Evolutionary conservation across 2,888 invertebrate genomes (phyloP).

Genomic region (Hypolimnas misippus): DNA sequence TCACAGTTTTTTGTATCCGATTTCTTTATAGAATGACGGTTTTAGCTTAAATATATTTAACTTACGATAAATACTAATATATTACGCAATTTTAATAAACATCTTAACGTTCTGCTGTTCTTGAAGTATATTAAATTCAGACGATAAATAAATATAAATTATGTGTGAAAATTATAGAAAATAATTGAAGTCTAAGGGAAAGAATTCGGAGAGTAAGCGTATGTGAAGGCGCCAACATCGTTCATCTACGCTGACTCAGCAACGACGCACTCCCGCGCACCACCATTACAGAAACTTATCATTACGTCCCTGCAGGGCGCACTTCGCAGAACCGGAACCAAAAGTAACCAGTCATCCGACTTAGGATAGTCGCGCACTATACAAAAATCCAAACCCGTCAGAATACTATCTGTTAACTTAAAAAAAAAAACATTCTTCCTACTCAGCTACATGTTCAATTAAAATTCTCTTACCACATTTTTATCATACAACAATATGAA

Average conservation of each 20-base stretch:
- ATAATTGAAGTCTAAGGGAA: slow-evolving; percentile 38
- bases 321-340: slow-evolving; percentile 71
- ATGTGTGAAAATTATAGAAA: slow-evolving; percentile 18
- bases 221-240: slow-evolving; percentile 67
- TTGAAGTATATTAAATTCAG: too few relatives aligned
- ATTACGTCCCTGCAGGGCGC: slow-evolving; percentile 66
- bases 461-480: background rate
- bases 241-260: slow-evolving; percentile 79
- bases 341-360: slow-evolving; percentile 73
- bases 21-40: background rate
- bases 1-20: background rate
- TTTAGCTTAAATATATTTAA: background rate
- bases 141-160: background rate
- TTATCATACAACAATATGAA: background rate
- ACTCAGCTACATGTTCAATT: background rate
- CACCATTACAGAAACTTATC: slow-evolving; percentile 70
- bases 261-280: slow-evolving; percentile 60
- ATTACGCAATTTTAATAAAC: background rate
- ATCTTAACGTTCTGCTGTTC: background rate
- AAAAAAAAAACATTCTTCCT: background rate
- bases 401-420: background rate
- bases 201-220: slow-evolving; percentile 36
- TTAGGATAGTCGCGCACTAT: slow-evolving; percentile 45
- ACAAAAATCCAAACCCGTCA: slow-evolving; percentile 2
- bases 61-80: background rate